Evolutionary conservation across 2,797 vertebrate genomes (phyloP), one percentile per base, ranked within the genome.

Genomic region (Coendou prehensilis): DNA sequence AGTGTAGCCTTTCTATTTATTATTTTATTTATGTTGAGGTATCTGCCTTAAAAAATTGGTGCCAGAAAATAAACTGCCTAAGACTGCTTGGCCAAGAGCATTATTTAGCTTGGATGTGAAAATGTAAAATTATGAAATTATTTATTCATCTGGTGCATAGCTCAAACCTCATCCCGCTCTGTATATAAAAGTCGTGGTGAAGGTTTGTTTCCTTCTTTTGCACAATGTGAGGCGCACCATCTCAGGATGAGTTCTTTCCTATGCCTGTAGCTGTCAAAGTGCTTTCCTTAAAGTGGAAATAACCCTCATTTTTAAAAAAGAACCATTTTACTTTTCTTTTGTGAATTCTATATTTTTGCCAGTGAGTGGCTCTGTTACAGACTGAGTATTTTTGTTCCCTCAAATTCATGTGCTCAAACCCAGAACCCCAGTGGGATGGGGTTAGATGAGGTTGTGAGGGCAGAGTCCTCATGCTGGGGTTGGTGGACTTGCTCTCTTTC

Each of bases 21-120:
- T 93, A 64, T 96, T 97, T 98, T 96, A 90, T 97, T 97, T 98
- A 97, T 61, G 79, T 92, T 96, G 96, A 93, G 30, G 84, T 92
- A 96, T 93, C 97, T 97, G 84, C 71, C 45, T 93, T 89, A 94
- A 95, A 91, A 97, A 94, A 30, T 57, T 75, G 84, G 14, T 82
- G 91, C 97, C 98, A 98, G 97, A 93, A 95, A 88, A 97, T 93
- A 97, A 96, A 93, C 64, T 63, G 76, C 18, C 45, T 88, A 78
- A 88, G 63, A 57, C 82, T 95, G 79, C 54, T 97, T 97, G 95
- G 97, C 87, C 75, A 9, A 83, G 73, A 97, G 84, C 63, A 84
- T 88, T 97, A 64, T 87, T 97, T 95, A 89, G 89, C 87, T 98
- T 98, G 98, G 96, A 98, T 96, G 78, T 86, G 83, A 96, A 96